Base-by-base conservation (phyloP, 2,113 vertebrate species). In the Numenius arquata region DNA sequence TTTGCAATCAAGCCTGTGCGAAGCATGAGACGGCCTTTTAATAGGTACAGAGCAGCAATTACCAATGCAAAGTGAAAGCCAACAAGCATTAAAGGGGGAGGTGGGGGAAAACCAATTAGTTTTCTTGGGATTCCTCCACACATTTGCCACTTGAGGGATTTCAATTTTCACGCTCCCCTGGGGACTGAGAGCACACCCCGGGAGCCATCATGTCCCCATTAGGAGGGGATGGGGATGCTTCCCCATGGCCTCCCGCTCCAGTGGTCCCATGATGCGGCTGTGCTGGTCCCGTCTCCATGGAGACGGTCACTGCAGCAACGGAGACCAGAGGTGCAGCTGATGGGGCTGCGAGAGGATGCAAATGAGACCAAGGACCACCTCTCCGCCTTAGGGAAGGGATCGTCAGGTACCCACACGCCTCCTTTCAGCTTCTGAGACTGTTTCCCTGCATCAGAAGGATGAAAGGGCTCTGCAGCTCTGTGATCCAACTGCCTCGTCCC, bases 21-120 rank as follows among this genome's bases (percentile, higher is more conserved):
- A 84, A 91, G 93, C 90, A 15, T 4, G 36, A 82, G 75, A 30
- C 8, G 1, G 66, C 82, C 81, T 86, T 85, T 91, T 93, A 94
- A 94, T 87, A 79, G 77, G 89, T 89, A 63, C 89, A 88, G 91
- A 89, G 83, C 74, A 81, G 67, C 95, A 95, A 93, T 95, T 94
- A 94, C 85, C 94, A 56, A 88, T 1, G 75, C 25, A 47, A 65
- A 90, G 66, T 26, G 92, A 95, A 90, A 97, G 93, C 91, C 96
- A 90, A 41, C 68, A 29, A 78, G 87, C 93, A 47, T 27, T 83
- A 63, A 59, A 73, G 53, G 52, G 52, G 30, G 11, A 25, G 20
- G 15, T 47, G 58, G 41, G n/a, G 56, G 6, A 12, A 62, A 93
- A 67, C 70, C 88, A 84, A 96, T 96, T 85, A 23, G 62, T 76